Percentiles rank a stretch among this genome's conserved stretches.
Conservation (phyloP, 2,113 vertebrate species). For the Mormyrus iriodes region DNA sequence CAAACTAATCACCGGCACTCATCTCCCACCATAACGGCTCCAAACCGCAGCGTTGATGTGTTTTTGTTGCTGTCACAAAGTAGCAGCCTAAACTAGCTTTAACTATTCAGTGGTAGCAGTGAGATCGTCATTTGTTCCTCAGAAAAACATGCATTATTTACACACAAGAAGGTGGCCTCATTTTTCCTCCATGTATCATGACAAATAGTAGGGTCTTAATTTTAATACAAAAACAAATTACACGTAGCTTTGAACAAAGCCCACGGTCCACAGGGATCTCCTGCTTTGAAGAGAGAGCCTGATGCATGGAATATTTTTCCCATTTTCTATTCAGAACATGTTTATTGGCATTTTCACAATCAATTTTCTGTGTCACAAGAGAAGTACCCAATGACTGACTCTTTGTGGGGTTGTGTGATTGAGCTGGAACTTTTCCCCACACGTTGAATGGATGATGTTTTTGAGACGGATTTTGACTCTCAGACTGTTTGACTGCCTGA, state of each 20-base stretch:
- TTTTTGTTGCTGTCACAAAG: neutral
- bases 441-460: neutral
- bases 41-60: neutral
- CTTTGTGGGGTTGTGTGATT: neutral
- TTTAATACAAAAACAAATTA: neutral
- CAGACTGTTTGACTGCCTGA: neutral
- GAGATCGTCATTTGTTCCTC: neutral
- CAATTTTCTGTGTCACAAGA: neutral
- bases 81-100: neutral
- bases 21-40: neutral
- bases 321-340: neutral
- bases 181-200: neutral
- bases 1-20: neutral
- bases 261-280: neutral
- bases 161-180: neutral
- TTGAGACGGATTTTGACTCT: neutral
- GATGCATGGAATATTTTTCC: neutral
- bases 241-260: neutral
- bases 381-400: neutral
- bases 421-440: neutral
- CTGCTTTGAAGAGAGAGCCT: neutral
- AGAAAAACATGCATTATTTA: neutral
- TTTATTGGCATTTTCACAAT: neutral
- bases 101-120: neutral
- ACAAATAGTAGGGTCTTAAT: neutral